Evolutionary conservation across 2,113 vertebrate genomes (phyloP).

Genomic region (Prunella himalayana): DNA sequence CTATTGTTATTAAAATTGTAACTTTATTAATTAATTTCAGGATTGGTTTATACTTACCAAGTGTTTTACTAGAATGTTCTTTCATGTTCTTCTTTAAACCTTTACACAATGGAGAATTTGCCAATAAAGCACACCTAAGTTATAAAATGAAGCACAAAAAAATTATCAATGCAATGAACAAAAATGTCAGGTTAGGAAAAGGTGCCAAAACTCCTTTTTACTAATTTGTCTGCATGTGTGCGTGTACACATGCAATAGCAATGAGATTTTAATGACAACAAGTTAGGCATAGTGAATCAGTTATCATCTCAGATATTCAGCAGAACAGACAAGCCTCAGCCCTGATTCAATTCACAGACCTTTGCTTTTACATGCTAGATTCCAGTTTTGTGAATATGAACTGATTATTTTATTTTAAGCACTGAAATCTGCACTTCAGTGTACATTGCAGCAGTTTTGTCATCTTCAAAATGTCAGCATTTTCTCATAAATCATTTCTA

Average conservation of each 20-base stretch:
- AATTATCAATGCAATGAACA: not conserved
- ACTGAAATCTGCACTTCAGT: not conserved
- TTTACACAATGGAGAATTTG: conserved; percentile 76
- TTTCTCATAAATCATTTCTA: not conserved
- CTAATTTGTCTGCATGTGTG: not conserved
- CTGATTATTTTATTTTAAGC: not conserved
- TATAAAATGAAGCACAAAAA: conserved; percentile 33
- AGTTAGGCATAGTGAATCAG: not conserved
- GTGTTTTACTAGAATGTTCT: conserved; percentile 33
- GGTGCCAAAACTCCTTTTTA: not conserved
- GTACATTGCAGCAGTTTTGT: not conserved
- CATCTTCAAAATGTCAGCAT: not conserved
- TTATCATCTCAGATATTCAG: not conserved
- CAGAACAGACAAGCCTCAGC: not conserved
- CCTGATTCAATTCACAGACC: not conserved
- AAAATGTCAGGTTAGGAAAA: not conserved
- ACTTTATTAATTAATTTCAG: not conserved
- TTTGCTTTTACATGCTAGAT: not conserved
- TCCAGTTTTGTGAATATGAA: not conserved
- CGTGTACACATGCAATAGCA: not conserved
- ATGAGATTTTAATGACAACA: not conserved
- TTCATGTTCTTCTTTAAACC: conserved; percentile 55
- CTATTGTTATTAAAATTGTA: not conserved
- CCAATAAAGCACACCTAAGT: conserved; percentile 71
- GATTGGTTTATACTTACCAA: conserved; percentile 63